These are phyloP conservation scores for Phyllostomus hastatus DNA, from an alignment of 2,113 vertebrate genomes.

Conservation along the genomic window DNA sequence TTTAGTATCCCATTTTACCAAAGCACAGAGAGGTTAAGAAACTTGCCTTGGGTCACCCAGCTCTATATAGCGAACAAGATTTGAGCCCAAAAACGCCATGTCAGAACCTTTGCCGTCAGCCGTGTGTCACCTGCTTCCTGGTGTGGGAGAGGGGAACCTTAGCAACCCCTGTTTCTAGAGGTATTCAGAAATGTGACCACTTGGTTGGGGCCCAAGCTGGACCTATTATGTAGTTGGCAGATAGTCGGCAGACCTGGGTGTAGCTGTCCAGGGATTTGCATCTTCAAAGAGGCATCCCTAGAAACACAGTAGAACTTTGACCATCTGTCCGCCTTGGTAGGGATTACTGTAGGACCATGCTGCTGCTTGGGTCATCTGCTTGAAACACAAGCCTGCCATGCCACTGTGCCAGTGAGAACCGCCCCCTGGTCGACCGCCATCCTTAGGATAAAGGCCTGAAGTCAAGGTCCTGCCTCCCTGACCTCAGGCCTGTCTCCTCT, in stretches of 20 bases:
- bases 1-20: background rate
- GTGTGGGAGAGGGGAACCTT: background rate
- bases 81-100: background rate
- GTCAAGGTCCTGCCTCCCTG: background rate
- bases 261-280: background rate
- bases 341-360: background rate
- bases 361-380: background rate
- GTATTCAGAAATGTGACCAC: background rate
- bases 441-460: background rate
- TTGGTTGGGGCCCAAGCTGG: background rate
- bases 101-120: background rate
- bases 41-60: background rate
- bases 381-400: background rate
- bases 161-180: background rate
- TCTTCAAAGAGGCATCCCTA: background rate
- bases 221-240: background rate
- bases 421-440: background rate
- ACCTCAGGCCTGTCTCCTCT: background rate
- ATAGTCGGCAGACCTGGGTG: background rate
- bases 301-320: background rate
- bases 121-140: background rate
- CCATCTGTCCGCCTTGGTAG: background rate
- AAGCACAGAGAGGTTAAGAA: background rate
- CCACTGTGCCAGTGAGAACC: background rate
- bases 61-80: background rate